Conservation (phyloP, 2,797 vertebrate species). For the Xiphophorus birchmanni region DNA sequence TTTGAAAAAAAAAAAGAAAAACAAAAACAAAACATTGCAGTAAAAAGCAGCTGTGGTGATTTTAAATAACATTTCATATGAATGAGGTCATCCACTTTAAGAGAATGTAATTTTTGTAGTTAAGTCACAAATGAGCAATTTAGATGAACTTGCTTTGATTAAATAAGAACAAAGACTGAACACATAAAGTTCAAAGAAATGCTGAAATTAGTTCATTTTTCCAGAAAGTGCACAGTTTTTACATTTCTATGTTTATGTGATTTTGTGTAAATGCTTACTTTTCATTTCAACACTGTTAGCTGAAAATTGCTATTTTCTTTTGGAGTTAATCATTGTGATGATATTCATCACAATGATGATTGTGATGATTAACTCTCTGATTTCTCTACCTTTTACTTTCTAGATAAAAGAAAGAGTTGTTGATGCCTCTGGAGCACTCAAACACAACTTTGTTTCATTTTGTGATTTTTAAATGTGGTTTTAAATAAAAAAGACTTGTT, state of each 20-base stretch:
- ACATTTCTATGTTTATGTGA: slow-evolving; percentile 38
- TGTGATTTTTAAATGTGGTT: neutral
- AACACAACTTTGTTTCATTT: slow-evolving; percentile 28
- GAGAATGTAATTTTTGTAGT: slow-evolving; percentile 18
- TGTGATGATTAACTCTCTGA: slow-evolving; percentile 66
- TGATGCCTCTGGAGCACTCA: slow-evolving; percentile 68
- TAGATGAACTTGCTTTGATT: slow-evolving; percentile 3
- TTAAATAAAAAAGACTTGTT: neutral
- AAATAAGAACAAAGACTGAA: neutral
- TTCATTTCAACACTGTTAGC: slow-evolving; percentile 70
- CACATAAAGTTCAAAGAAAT: slow-evolving; percentile 22
- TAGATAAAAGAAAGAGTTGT: slow-evolving; percentile 52
- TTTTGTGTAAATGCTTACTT: slow-evolving; percentile 64
- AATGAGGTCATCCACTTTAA: slow-evolving; percentile 5
- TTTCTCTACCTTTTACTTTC: slow-evolving; percentile 61
- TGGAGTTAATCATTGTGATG: slow-evolving; percentile 45
- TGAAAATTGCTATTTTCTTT: slow-evolving; percentile 54
- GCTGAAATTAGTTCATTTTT: slow-evolving; percentile 35
- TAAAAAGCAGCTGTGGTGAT: slow-evolving; percentile 7
- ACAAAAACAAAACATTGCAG: neutral
- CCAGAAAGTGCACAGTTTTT: slow-evolving; percentile 54
- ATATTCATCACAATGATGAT: too few species aligned
- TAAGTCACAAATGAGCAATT: neutral
- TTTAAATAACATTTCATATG: slow-evolving; percentile 7
- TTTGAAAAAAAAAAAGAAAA: too few species aligned